Evolutionary conservation across 2,888 invertebrate species (phyloP), one percentile per base, ranked within the genome.

Genomic region (Stenoptilia bipunctidactyla): DNA sequence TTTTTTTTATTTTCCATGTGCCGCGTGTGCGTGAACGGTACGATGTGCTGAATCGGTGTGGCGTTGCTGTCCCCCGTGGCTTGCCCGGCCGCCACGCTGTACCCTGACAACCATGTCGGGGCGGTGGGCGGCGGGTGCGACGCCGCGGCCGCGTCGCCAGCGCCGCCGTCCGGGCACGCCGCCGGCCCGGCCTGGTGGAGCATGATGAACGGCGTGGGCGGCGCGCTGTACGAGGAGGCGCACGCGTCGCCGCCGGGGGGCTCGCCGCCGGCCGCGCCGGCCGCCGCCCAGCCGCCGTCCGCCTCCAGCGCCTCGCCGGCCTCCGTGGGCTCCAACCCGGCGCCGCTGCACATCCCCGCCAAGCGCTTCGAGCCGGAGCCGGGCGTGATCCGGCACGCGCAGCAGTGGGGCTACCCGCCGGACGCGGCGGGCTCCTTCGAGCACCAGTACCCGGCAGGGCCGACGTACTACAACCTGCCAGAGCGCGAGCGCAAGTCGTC

Each of bases 311-410:
- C 77, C 62, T 77, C 86, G 65, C 88, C 88, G 60, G 74, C 88
- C 46, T 80, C 83, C 45, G 87, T 87, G 39, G 86, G 89, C 64
- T 89, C 89, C 66, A 88, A 90, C 75, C 88, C 91, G 44, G 89
- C 90, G 45, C 93, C 92, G 48, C 86, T 95, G 48, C 94, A 95
- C 85, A 94, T 95, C 79, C 95, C 94, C 51, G 94, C 94, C 61
- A 94, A 95, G 79, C 87, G 94, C 53, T 90, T 85, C 65, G 84
- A 85, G 50, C 86, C 86, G 44, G 88, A 87, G 60, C 87, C 89
- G 39, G 89, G 92, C 36, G 92, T 92, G 59, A 92, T 92, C 60
- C 85, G 92, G 51, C 92, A 92, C 79, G 89, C 91, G 55, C 90
- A 90, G 59, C 90, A 89, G 52, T 92, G 92, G 92, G 90, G 88